Evolutionary conservation across 2,888 invertebrate genomes (phyloP).

Genomic region (Aphodius sticticus): DNA sequence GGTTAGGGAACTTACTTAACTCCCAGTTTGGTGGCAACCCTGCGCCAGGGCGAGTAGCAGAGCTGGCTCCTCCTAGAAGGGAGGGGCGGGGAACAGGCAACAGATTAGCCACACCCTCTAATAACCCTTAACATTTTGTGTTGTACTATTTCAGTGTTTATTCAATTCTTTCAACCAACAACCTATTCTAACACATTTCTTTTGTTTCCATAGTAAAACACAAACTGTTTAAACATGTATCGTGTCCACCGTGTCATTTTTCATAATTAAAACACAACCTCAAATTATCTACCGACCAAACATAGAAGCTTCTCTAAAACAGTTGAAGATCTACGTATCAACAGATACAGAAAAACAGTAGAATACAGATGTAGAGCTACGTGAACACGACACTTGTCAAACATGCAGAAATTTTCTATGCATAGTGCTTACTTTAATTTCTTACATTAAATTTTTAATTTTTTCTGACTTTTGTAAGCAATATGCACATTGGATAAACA

Average conservation of each 20-base stretch:
- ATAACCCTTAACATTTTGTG: slow-evolving; percentile 38
- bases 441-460: not conserved
- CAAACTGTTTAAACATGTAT: slow-evolving; percentile 40
- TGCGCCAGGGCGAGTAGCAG: slow-evolving; percentile 92
- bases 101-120: slow-evolving; percentile 60
- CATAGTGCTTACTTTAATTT: not conserved
- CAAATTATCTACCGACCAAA: slow-evolving; percentile 4
- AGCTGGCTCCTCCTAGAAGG: slow-evolving; percentile 69
- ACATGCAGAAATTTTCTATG: slow-evolving; percentile 23
- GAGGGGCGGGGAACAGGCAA: slow-evolving; percentile 61
- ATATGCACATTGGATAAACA: not conserved
- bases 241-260: slow-evolving; percentile 42
- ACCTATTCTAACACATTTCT: not conserved
- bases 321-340: not conserved
- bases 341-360: not conserved
- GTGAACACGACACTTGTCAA: slow-evolving; percentile 28
- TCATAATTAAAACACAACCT: not conserved
- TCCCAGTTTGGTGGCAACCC: slow-evolving; percentile 93
- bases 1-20: slow-evolving; percentile 84
- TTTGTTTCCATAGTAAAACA: slow-evolving; percentile 39
- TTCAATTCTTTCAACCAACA: not conserved
- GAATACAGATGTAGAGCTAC: slow-evolving; percentile 14
- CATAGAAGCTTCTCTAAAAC: slow-evolving; percentile 4
- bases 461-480: slow-evolving; percentile 13
- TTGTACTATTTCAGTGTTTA: slow-evolving; percentile 9